Evolutionary conservation across 1,140 invertebrate genomes (phyloP), one percentile per base, ranked within the genome.

Genomic region (Eupristina koningsbergeri): DNA sequence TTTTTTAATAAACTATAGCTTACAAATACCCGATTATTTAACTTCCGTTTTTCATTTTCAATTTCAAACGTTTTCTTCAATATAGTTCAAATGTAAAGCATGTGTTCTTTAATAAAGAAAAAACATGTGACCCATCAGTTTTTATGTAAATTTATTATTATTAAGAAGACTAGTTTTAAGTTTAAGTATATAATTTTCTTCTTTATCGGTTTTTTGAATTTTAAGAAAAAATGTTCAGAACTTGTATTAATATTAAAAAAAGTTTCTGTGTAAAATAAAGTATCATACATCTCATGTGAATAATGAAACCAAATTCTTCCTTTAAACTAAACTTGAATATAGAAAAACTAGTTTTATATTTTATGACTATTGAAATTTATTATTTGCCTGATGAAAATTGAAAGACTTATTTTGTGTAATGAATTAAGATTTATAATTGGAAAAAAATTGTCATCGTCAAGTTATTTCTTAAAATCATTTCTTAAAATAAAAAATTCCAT

Each of bases 131-230:
- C 73, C 75, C 73, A 9, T 75, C 39, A 3, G n/a, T 19, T 26
- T 64, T 73, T 76, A 34, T 1, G 41, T 53, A 29, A 47, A 84
- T 84, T 61, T 78, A 36, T 84, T 50, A 63, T 74, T 74, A 78
- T 34, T 29, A n/a, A 76, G 71, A 63, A 36, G 47, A 41, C 0
- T 31, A 47, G 58, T 83, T 83, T 74, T 45, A 17, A 11, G 81
- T 47, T 77, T 11, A 31, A 83, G 31, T 29, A 36, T 58, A 67
- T 63, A 67, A 64, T 69, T 58, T 41, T 64, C 61, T 63, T 63
- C 29, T 15, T 75, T 19, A n/a, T 64, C 58, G 11, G 22, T 64
- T 22, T 26, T 67, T 77, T 67, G 6, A n/a, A 36, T 39, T 77
- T 77, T 11, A 77, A 69, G 50, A 76, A 75, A 45, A 75, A 13